Conservation (phyloP, 2,797 vertebrate species). For the Phalloptychus januarius region DNA sequence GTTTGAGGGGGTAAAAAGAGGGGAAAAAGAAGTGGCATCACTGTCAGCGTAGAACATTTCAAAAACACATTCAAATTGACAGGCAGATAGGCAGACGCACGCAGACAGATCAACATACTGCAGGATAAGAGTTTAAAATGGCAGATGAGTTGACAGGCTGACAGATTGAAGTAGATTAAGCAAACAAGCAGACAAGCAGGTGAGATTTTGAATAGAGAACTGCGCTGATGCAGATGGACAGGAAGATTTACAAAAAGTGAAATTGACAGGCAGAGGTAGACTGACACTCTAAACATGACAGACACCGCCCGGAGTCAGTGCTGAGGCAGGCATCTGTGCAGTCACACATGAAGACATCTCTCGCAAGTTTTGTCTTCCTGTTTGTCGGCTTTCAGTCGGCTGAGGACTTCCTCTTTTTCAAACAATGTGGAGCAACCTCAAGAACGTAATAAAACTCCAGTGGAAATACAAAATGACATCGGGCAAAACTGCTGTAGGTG, state of each 20-base stretch:
- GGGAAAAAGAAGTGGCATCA: slow-evolving; percentile 9
- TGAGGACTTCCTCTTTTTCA: not conserved
- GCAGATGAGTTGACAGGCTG: slow-evolving; percentile 44
- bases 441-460: not conserved
- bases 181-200: slow-evolving; percentile 49
- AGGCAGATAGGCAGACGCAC: slow-evolving; percentile 24
- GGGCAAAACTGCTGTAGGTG: not conserved
- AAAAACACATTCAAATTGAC: slow-evolving; percentile 31
- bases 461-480: not conserved
- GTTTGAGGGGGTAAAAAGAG: slow-evolving; percentile 15
- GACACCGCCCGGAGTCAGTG: slow-evolving; percentile 6
- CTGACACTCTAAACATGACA: slow-evolving; percentile 22
- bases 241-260: slow-evolving; percentile 19
- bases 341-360: slow-evolving; percentile 1
- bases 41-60: slow-evolving; percentile 28
- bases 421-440: not conserved
- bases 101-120: slow-evolving; percentile 41
- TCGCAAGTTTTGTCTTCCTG: slow-evolving; percentile 12
- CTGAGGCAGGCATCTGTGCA: slow-evolving; percentile 23
- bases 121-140: slow-evolving; percentile 40
- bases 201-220: slow-evolving; percentile 38
- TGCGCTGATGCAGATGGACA: slow-evolving; percentile 33
- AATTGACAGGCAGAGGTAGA: slow-evolving; percentile 24
- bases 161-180: slow-evolving; percentile 38
- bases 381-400: not conserved